phyloP scores from a whole-genome alignment of 37 sponge, comb jelly and placozoan species.

The Axinella damicornis region DNA sequence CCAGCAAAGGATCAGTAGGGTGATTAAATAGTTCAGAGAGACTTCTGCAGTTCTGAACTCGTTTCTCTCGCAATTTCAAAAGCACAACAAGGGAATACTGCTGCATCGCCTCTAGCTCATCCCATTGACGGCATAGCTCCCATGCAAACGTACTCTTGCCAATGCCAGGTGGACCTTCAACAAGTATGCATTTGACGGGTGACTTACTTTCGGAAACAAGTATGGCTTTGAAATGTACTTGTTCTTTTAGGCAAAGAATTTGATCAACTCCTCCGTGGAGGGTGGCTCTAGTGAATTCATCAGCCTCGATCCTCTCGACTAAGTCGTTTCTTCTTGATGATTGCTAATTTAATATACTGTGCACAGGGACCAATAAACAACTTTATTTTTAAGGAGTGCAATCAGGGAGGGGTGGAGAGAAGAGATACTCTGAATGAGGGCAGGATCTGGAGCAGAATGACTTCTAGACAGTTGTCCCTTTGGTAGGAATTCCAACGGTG shows the following conservation, averaged over 20 bases:
- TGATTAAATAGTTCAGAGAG: conserved; percentile 5
- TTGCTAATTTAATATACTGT: background rate
- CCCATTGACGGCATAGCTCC: conserved; percentile 22
- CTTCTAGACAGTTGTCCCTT: too few species aligned
- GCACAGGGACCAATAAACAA: background rate
- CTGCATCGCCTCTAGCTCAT: background rate
- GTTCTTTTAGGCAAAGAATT: background rate
- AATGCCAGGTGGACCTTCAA: conserved; percentile 47
- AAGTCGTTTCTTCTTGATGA: background rate
- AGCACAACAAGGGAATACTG: conserved; percentile 7
- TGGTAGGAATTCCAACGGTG: too few species aligned
- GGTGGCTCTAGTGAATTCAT: background rate
- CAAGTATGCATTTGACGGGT: conserved; percentile 2
- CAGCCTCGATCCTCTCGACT: background rate
- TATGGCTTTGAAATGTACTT: background rate
- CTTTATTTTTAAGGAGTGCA: too few species aligned
- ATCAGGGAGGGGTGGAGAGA: too few species aligned
- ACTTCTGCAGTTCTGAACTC: background rate
- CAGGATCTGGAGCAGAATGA: too few species aligned
- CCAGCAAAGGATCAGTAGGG: background rate
- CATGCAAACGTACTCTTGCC: conserved; percentile 41
- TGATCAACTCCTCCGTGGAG: background rate
- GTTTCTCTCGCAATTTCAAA: conserved; percentile 7
- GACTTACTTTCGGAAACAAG: background rate
- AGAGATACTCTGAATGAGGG: too few species aligned